Evolutionary conservation across 2,797 vertebrate species (phyloP).

Genomic region (Phalanger gymnotis): DNA sequence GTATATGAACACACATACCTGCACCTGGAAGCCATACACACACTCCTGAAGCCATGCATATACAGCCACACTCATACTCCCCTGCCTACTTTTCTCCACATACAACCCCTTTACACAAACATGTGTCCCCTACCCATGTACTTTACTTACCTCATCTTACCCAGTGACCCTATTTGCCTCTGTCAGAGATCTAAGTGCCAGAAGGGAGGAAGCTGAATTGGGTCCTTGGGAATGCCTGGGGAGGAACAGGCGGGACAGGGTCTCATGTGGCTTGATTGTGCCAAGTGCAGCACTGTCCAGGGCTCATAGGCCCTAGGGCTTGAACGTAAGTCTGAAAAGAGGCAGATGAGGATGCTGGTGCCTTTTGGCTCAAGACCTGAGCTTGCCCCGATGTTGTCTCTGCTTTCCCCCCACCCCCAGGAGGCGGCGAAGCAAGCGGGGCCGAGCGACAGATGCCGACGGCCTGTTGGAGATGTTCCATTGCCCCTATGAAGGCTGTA

Average conservation of each 20-base stretch:
- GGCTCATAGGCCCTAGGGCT: background rate
- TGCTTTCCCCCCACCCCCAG: slow-evolving; percentile 36
- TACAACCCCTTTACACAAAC: no score
- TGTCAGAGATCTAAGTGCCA: background rate
- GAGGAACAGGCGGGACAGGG: background rate
- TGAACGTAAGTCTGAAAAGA: background rate
- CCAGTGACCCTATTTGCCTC: background rate
- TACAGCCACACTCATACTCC: no score
- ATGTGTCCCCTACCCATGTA: no score
- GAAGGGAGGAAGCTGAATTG: background rate
- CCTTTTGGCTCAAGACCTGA: background rate
- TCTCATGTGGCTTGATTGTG: background rate
- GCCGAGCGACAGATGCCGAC: slow-evolving; percentile 89
- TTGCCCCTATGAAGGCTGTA: slow-evolving; percentile 94
- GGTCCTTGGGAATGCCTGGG: background rate
- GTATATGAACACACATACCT: no score
- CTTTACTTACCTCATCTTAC: no score
- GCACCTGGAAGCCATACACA: no score
- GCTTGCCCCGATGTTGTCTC: background rate
- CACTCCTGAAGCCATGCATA: no score
- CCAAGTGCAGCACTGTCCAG: background rate
- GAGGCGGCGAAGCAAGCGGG: slow-evolving; percentile 89
- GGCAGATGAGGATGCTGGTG: background rate
- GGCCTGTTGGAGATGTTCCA: slow-evolving; percentile 95
- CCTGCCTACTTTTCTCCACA: no score